Evolutionary conservation across 1,140 invertebrate genomes (phyloP).

Genomic region (Mizuhopecten yessoensis): DNA sequence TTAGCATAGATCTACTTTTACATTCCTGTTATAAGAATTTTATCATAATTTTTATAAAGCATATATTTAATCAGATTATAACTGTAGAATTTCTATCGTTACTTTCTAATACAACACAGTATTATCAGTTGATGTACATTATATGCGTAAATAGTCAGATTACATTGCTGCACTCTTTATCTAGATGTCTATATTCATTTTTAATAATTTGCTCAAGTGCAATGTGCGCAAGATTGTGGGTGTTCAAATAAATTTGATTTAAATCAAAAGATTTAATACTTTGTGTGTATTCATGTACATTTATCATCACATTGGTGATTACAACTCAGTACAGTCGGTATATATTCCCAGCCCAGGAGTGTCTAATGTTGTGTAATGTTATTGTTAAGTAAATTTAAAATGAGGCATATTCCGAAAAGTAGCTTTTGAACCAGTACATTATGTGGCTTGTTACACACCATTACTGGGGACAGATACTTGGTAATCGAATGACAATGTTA

Average conservation of each 20-base stretch:
- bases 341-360: too few relatives aligned
- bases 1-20: neutral
- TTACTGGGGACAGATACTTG: too few relatives aligned
- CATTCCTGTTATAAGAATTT: neutral
- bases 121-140: neutral
- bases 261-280: neutral
- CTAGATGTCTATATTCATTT: neutral
- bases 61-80: neutral
- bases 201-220: slow-evolving; percentile 19
- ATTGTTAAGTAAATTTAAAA: too few relatives aligned
- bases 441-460: too few relatives aligned
- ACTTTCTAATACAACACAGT: neutral
- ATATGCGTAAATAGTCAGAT: neutral
- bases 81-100: neutral
- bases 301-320: too few relatives aligned
- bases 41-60: slow-evolving; percentile 18
- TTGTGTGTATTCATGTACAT: too few relatives aligned
- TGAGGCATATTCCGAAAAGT: too few relatives aligned
- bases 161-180: neutral
- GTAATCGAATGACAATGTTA: too few relatives aligned
- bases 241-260: slow-evolving; percentile 15
- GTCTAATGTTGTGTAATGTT: too few relatives aligned
- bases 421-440: too few relatives aligned
- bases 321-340: too few relatives aligned
- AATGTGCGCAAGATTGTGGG: slow-evolving; percentile 3